phyloP scores from a whole-genome alignment of 2,888 invertebrate genomes.

The Lymantria dispar region DNA sequence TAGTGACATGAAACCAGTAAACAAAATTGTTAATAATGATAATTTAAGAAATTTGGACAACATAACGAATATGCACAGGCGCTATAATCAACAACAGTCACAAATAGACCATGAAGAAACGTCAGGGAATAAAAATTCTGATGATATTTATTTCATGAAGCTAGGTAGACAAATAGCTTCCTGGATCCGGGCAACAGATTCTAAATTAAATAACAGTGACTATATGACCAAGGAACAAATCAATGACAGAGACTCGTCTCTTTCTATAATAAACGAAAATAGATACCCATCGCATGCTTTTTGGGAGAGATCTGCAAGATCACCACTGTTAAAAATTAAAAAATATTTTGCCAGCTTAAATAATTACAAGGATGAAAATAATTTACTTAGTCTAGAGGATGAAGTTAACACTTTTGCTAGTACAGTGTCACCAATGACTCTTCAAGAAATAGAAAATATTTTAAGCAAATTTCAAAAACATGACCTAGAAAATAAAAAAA shows the following conservation, averaged over 20 bases:
- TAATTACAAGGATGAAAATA: constrained; percentile 44
- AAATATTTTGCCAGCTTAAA: constrained; percentile 34
- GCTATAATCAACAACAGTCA: constrained; percentile 14
- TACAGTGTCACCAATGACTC: constrained; percentile 43
- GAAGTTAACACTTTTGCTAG: constrained; percentile 54
- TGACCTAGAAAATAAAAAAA: constrained; percentile 11
- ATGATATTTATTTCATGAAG: constrained; percentile 58
- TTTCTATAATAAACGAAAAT: constrained; percentile 49
- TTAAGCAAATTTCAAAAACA: constrained; percentile 47
- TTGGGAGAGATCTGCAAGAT: constrained; percentile 70
- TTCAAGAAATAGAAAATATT: constrained; percentile 65
- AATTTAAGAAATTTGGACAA: constrained; percentile 8
- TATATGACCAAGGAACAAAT: constrained; percentile 37
- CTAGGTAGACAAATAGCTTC: constrained; percentile 70
- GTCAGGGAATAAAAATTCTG: constrained; percentile 22
- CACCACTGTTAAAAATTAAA: constrained; percentile 41
- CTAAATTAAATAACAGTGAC: constrained; percentile 41
- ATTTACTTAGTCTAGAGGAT: constrained; percentile 60
- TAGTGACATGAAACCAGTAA: constrained; percentile 33
- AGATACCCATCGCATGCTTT: constrained; percentile 52
- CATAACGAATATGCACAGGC: constrained; percentile 20
- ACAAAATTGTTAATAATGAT: not conserved
- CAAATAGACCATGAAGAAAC: constrained; percentile 6
- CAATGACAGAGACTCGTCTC: constrained; percentile 23
- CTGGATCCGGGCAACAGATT: constrained; percentile 56